These are phyloP conservation scores for Apocheima hispidaria DNA, from an alignment of 2,888 invertebrate species.

Conservation along the genomic window DNA sequence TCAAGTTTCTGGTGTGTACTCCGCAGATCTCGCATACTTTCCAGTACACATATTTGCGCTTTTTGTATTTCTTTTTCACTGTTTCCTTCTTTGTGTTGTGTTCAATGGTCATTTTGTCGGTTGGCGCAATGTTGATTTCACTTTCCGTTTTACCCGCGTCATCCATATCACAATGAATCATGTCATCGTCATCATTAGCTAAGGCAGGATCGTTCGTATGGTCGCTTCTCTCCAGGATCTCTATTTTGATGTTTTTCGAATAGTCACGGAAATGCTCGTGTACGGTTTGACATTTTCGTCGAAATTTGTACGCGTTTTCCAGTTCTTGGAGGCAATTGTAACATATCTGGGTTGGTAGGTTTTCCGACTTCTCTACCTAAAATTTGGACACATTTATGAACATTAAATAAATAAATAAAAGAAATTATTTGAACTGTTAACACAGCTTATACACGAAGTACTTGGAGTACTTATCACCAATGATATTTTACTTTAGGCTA, in stretches of 20 bases:
- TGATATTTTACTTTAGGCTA: no score
- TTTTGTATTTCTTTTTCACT: constrained; percentile 57
- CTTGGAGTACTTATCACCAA: no score
- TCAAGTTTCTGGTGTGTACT: constrained; percentile 73
- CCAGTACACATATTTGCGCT: constrained; percentile 72
- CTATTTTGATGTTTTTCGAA: constrained; percentile 52
- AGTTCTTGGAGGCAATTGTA: constrained; percentile 70
- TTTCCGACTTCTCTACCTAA: constrained; percentile 74
- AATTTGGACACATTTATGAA: constrained; percentile 37
- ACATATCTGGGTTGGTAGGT: constrained; percentile 74
- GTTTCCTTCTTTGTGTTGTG: constrained; percentile 30
- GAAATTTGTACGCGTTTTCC: constrained; percentile 78
- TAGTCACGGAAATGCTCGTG: constrained; percentile 65
- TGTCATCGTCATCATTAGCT: constrained; percentile 24
- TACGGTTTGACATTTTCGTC: constrained; percentile 75
- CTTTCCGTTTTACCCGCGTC: constrained; percentile 35
- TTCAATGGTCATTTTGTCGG: constrained; percentile 2
- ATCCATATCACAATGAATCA: constrained; percentile 47
- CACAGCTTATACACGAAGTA: no score
- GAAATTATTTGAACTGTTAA: no score
- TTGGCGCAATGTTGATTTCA: constrained; percentile 32
- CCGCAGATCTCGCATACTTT: constrained; percentile 71
- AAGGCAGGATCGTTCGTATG: neutral
- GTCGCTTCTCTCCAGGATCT: constrained; percentile 40
- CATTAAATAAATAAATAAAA: neutral